Percentiles rank a stretch among this genome's conserved stretches.
Evolutionary conservation across 2,888 invertebrate species (phyloP).

Genomic region (Platycheirus albimanus): DNA sequence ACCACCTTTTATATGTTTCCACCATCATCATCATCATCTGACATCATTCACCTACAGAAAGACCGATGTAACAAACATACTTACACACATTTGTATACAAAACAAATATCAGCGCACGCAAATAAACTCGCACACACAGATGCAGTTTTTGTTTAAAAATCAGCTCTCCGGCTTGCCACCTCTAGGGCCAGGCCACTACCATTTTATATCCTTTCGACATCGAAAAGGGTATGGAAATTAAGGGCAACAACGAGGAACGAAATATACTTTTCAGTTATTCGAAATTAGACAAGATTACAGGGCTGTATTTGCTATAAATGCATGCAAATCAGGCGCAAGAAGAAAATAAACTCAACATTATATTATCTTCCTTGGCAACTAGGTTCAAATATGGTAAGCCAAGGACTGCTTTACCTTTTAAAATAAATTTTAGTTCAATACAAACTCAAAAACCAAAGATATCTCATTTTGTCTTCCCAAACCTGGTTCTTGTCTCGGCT

Average conservation of each 20-base stretch:
- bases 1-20: constrained; percentile 20
- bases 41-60: constrained; percentile 53
- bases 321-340: background rate
- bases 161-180: constrained; percentile 1
- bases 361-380: too few species aligned
- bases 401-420: too few species aligned
- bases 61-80: constrained; percentile 52
- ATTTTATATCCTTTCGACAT: constrained; percentile 35
- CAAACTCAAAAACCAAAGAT: too few species aligned
- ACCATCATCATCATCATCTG: constrained; percentile 52
- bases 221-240: constrained; percentile 11
- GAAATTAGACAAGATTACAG: constrained; percentile 2
- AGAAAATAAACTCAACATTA: too few species aligned
- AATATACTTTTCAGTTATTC: constrained; percentile 71
- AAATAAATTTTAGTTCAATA: too few species aligned
- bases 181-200: background rate
- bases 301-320: too few species aligned
- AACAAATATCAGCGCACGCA: constrained; percentile 29
- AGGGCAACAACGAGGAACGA: constrained; percentile 36
- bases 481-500: too few species aligned
- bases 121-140: constrained; percentile 22
- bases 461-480: too few species aligned
- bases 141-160: constrained; percentile 22
- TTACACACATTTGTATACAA: constrained; percentile 1
- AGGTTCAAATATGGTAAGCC: too few species aligned